Percentiles rank a stretch among this genome's conserved stretches.
Evolutionary conservation across 2,797 vertebrate genomes (phyloP).

Genomic region (Mareca penelope): DNA sequence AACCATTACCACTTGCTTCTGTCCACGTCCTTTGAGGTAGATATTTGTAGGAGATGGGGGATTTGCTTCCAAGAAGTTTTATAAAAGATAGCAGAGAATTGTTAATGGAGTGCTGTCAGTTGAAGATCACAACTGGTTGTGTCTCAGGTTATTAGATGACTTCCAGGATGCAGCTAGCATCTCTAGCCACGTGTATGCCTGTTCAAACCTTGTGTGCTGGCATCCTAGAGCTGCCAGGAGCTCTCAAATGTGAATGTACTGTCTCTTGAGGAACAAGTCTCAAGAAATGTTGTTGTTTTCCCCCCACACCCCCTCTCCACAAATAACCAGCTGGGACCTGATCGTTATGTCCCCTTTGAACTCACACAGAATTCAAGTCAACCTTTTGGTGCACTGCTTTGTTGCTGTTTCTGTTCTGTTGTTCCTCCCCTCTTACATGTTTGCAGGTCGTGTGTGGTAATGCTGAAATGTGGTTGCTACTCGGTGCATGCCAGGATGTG

Average conservation of each 20-base stretch:
- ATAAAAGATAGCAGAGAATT: neutral
- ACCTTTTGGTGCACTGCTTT: neutral
- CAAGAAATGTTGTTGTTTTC: neutral
- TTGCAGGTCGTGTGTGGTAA: neutral
- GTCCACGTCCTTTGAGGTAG: neutral
- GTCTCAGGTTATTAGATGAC: neutral
- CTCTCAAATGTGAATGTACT: neutral
- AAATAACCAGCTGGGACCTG: neutral
- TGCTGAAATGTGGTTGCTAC: neutral
- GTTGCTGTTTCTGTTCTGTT: neutral
- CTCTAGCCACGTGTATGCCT: fast-evolving
- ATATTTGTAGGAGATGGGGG: neutral
- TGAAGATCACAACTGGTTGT: neutral
- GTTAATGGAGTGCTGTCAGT: neutral
- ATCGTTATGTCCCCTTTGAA: neutral
- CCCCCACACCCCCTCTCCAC: neutral
- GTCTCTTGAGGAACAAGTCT: neutral
- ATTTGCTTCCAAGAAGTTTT: neutral
- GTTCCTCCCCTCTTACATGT: neutral
- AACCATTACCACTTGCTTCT: neutral
- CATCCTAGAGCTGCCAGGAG: neutral
- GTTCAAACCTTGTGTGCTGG: neutral
- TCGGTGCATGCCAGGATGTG: neutral
- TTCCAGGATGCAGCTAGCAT: neutral
- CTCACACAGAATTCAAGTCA: neutral